These are phyloP conservation scores for Myotis findleyi DNA, from an alignment of 2,797 vertebrate species.

Conservation along the genomic window DNA sequence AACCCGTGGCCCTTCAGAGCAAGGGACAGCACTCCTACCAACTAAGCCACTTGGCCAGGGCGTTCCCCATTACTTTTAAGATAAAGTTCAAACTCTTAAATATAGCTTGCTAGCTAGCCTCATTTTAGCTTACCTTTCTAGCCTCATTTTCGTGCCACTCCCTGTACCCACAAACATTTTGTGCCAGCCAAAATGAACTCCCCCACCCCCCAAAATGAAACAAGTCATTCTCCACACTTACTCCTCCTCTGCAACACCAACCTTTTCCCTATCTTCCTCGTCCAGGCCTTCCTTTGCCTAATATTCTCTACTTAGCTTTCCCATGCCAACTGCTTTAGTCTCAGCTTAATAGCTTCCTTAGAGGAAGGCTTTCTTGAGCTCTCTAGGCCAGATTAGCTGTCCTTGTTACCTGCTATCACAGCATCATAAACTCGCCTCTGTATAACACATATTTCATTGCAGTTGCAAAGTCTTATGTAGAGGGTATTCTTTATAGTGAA, in stretches of 20 bases:
- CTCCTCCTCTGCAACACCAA: background rate
- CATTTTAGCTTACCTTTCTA: background rate
- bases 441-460: background rate
- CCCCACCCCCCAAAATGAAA: background rate
- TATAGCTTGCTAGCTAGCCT: background rate
- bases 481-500: background rate
- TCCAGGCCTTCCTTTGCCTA: background rate
- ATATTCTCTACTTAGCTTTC: background rate
- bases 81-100: background rate
- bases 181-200: background rate
- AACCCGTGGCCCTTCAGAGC: background rate
- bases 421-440: background rate
- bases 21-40: background rate
- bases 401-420: background rate
- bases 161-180: background rate
- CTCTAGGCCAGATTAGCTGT: background rate
- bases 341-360: background rate
- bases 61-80: background rate
- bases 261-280: background rate
- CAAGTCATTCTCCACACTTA: background rate
- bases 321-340: background rate
- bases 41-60: background rate
- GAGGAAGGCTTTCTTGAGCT: slow-evolving; percentile 17
- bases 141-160: background rate
- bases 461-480: background rate